These are phyloP conservation scores for Aphelocoma californica DNA, from an alignment of 2,797 vertebrate species.

Conservation along the genomic window DNA sequence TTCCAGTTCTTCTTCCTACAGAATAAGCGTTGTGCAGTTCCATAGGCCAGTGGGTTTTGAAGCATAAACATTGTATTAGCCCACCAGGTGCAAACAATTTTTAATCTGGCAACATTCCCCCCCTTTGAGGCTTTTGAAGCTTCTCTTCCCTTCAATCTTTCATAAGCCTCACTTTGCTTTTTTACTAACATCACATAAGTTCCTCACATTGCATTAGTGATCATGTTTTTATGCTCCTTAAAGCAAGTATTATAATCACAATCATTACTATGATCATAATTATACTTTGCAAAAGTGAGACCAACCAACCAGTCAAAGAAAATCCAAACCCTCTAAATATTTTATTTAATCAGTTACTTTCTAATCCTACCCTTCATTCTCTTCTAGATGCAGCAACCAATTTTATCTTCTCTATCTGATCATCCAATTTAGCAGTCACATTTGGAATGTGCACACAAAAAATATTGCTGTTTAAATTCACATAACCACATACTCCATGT, in stretches of 20 bases:
- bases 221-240: background rate
- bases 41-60: too few species aligned
- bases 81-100: too few species aligned
- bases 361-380: background rate
- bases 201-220: background rate
- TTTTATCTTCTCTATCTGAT: background rate
- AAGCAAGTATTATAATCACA: background rate
- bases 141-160: background rate
- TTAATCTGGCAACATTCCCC: background rate
- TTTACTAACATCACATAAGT: background rate
- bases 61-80: too few species aligned
- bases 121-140: background rate
- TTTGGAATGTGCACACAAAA: background rate
- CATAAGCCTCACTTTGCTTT: background rate
- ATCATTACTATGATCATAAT: background rate
- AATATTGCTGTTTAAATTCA: background rate
- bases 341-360: too few species aligned
- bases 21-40: background rate
- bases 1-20: background rate
- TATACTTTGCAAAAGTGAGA: too few species aligned
- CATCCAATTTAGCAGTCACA: background rate
- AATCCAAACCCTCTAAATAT: too few species aligned
- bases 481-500: too few species aligned
- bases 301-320: too few species aligned
- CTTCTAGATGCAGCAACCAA: too few species aligned